Conservation (phyloP, 2,888 invertebrate genomes). For the Muscina levida region DNA sequence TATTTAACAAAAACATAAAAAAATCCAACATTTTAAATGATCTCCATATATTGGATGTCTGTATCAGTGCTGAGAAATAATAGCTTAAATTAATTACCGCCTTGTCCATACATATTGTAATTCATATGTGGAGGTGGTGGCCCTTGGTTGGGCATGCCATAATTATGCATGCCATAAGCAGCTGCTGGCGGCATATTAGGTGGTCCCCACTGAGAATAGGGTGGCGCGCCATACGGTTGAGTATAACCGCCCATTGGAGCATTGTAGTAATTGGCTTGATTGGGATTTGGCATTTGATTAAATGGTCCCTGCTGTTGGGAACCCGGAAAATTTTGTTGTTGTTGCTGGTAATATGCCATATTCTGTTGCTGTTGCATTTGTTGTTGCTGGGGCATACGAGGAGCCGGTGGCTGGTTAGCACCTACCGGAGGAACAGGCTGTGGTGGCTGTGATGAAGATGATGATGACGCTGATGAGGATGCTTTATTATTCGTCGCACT, state of each 20-base stretch:
- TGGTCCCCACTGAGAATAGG: slow-evolving; percentile 66
- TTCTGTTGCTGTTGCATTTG: slow-evolving; percentile 54
- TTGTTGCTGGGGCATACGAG: slow-evolving; percentile 58
- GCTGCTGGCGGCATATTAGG: slow-evolving; percentile 61
- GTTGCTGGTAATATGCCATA: slow-evolving; percentile 69
- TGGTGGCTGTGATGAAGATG: not conserved
- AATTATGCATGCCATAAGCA: slow-evolving; percentile 67
- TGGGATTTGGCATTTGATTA: slow-evolving; percentile 65
- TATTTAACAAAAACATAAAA: slow-evolving; percentile 14
- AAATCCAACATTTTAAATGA: not conserved
- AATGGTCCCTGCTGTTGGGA: slow-evolving; percentile 41
- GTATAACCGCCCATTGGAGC: slow-evolving; percentile 66
- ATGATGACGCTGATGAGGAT: slow-evolving; percentile 5
- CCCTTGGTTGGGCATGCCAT: slow-evolving; percentile 65
- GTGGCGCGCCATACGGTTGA: slow-evolving; percentile 64
- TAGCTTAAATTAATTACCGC: slow-evolving; percentile 56
- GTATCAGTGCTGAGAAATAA: not conserved
- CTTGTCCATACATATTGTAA: slow-evolving; percentile 72
- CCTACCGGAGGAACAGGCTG: slow-evolving; percentile 38
- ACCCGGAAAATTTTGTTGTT: slow-evolving; percentile 66
- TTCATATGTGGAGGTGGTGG: slow-evolving; percentile 47
- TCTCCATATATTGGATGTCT: too few relatives aligned
- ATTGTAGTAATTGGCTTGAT: slow-evolving; percentile 62
- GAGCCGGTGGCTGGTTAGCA: slow-evolving; percentile 1
- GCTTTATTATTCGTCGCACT: slow-evolving; percentile 36